phyloP scores from a whole-genome alignment of 2,888 invertebrate genomes.

The Hydraecia micacea region DNA sequence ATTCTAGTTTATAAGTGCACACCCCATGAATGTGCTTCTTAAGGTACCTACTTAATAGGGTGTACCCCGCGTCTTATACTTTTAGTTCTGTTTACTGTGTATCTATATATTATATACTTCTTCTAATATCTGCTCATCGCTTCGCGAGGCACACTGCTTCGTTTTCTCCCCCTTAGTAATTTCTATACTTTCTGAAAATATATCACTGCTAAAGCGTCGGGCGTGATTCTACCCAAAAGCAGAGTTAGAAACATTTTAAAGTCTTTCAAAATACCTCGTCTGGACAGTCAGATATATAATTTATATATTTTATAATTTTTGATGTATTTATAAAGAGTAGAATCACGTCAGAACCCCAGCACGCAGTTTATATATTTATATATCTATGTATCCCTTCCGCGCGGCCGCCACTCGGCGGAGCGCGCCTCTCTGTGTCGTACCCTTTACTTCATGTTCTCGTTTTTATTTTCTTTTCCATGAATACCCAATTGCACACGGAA shows the following conservation, averaged over 20 bases:
- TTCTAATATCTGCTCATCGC: slow-evolving; percentile 82
- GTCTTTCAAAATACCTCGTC: background rate
- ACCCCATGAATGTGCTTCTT: slow-evolving; percentile 90
- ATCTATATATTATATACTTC: slow-evolving; percentile 76
- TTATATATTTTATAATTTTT: slow-evolving; percentile 10
- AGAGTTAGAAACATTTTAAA: background rate
- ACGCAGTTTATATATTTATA: slow-evolving; percentile 64
- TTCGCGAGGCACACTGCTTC: slow-evolving; percentile 89
- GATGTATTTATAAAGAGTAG: slow-evolving; percentile 31
- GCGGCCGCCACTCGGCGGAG: slow-evolving; percentile 43
- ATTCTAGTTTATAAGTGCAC: slow-evolving; percentile 86
- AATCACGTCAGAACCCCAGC: slow-evolving; percentile 65
- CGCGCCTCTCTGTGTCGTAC: slow-evolving; percentile 79
- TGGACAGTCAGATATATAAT: background rate
- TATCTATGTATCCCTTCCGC: slow-evolving; percentile 54
- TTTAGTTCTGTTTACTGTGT: slow-evolving; percentile 82
- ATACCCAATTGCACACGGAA: slow-evolving; percentile 97
- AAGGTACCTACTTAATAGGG: slow-evolving; percentile 82
- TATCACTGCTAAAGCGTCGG: slow-evolving; percentile 77
- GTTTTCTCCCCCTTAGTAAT: slow-evolving; percentile 79
- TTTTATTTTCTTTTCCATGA: slow-evolving; percentile 93
- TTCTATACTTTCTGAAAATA: slow-evolving; percentile 76
- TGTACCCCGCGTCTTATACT: slow-evolving; percentile 82
- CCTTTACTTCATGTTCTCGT: slow-evolving; percentile 89
- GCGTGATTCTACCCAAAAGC: slow-evolving; percentile 74